Evolutionary conservation across 2,888 invertebrate species (phyloP).

Genomic region (Drosophila nigritarsus): DNA sequence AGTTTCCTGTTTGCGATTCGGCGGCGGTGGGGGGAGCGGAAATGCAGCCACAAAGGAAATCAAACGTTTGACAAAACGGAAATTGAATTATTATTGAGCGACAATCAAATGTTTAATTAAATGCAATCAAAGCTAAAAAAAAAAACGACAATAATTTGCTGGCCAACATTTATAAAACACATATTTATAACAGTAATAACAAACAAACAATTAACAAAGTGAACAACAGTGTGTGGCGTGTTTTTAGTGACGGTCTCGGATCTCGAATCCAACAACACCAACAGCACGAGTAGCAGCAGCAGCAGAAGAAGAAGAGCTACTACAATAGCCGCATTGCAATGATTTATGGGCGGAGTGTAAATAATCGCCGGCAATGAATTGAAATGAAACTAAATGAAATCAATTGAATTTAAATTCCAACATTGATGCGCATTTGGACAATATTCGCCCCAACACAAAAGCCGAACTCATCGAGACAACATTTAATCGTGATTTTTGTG

Average conservation of each 20-base stretch:
- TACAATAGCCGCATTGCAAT: slow-evolving; percentile 50
- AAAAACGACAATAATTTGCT: slow-evolving; percentile 42
- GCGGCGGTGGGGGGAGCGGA: slow-evolving; percentile 37
- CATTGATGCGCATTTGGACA: slow-evolving; percentile 29
- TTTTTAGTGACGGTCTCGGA: slow-evolving; percentile 38
- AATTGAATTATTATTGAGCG: slow-evolving; percentile 34
- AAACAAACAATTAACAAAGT: slow-evolving; percentile 18
- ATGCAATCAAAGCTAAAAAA: slow-evolving; percentile 39
- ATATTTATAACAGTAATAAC: slow-evolving; percentile 19
- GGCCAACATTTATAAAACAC: slow-evolving; percentile 26
- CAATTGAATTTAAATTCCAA: slow-evolving; percentile 43
- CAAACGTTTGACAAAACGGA: slow-evolving; percentile 54
- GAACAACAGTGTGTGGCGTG: slow-evolving; percentile 29
- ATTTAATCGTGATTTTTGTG: slow-evolving; percentile 23
- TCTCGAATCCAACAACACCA: neutral
- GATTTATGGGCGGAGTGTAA: slow-evolving; percentile 71
- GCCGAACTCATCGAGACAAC: slow-evolving; percentile 5
- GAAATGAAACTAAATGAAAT: slow-evolving; percentile 46
- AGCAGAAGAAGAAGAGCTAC: neutral
- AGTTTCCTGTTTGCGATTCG: slow-evolving; percentile 61
- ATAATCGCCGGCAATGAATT: slow-evolving; percentile 55
- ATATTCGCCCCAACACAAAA: slow-evolving; percentile 9
- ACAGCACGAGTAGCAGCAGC: neutral
- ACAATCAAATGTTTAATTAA: slow-evolving; percentile 26
- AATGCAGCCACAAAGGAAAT: slow-evolving; percentile 53